Evolutionary conservation across 2,888 invertebrate species (phyloP), one percentile per base, ranked within the genome.

Genomic region (Callosobruchus maculatus): DNA sequence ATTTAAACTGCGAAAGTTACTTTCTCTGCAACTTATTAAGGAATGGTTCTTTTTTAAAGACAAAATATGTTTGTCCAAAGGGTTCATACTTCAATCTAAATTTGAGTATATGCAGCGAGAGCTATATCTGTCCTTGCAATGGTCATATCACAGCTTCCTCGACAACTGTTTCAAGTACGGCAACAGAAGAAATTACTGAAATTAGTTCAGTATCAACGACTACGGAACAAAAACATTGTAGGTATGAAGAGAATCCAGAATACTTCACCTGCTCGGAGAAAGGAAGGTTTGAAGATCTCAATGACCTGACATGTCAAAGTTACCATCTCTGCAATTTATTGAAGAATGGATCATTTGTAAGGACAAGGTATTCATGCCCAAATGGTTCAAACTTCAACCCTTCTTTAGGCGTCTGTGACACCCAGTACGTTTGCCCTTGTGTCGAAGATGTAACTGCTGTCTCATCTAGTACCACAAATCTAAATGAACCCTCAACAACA

Each of bases 1-100:
- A 85, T 0, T 86, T 86, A 0, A 87, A 86, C 0, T 89, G 89
- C 74, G 83, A 87, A 76, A 82, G 80, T 0, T 89, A 89, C 77
- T 87, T 83, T 74, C 83, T 85, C 67, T 89, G 89, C 77, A 70
- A n/a, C 20, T 18, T 31, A 18, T 26, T 69, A 4, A 70, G 70
- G 21, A 72, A 70, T 70, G 72, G 70, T 22, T 26, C 69, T 0
- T 72, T 30, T 72, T 5, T 70, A 20, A 69, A 49, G 49, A 72
- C 70, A 26, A 3, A 72, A 70, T 72, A 72, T 49, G 21, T 20
- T 2, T 72, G 72, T 21, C 72, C 70, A 31, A 18, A 18, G 18
- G 21, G 18, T 20, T 72, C 72, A 0, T 82, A 87, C 0, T 89
- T 89, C 76, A 88, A 82, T 82, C 88, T 88, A 0, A 78, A 75